Base-by-base conservation (phyloP, 2,888 invertebrate species). In the Odontothrips loti region DNA sequence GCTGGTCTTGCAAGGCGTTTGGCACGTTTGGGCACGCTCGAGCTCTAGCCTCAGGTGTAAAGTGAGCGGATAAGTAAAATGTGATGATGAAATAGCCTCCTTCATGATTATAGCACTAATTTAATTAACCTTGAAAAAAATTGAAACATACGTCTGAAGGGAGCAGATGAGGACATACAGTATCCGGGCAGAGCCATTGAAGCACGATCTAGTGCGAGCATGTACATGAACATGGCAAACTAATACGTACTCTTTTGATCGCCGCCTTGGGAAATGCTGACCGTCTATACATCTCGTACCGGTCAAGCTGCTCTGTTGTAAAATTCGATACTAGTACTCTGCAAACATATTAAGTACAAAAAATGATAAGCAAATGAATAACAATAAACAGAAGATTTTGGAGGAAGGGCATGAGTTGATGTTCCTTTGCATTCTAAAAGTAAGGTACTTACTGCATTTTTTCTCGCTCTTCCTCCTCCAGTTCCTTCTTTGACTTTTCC, bases 201-300 rank as follows among this genome's bases (percentile, higher is more conserved):
- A n/a, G n/a, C n/a, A n/a, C n/a, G n/a, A n/a, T n/a, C n/a, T n/a
- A n/a, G n/a, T n/a, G n/a, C n/a, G n/a, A n/a, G n/a, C n/a, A n/a
- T n/a, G n/a, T n/a, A n/a, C n/a, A 43, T 43, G 34, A 43, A 43
- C 34, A 43, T 2, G 34, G 6, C 34, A 43, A 43, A 43, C 34
- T 43, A 43, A 80, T 75, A 84, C 85, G 86, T 84, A 98, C 91
- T 84, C 98, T 91, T 88, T 97, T 98, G 3, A 99, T 97, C 0
- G 98, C 95, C 75, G 99, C 98, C 88, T 98, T 99, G 0, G 99
- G 99, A 87, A 99, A 99, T 0, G 98, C 97, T 0, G 99, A 94
- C 85, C 99, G 90, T 84, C 99, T 90, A 87, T 95, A 99, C 96
- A 99, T 98, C 90, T 99, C 99, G 89, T 99, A 99, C 84, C 99